Evolutionary conservation across 2,797 vertebrate genomes (phyloP).

Genomic region (Gymnoscopelus microlampas): DNA sequence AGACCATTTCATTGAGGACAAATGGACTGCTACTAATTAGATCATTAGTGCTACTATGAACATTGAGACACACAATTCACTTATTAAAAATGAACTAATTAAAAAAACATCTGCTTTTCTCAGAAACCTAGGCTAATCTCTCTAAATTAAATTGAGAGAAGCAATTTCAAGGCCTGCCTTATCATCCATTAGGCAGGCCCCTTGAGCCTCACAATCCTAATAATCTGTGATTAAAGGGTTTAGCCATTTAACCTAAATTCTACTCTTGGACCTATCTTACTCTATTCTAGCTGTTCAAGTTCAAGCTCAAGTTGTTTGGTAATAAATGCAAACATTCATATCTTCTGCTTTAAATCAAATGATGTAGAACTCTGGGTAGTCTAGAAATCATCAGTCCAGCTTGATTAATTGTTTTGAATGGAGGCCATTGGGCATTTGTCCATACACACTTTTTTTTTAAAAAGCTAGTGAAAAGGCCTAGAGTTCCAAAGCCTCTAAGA

Average conservation of each 20-base stretch:
- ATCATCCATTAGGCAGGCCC: constrained; percentile 41
- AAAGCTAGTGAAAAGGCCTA: neutral
- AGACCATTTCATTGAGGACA: too few relatives aligned
- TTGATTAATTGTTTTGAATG: neutral
- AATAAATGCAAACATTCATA: constrained; percentile 21
- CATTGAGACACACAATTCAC: neutral
- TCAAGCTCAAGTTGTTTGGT: constrained; percentile 11
- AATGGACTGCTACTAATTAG: neutral
- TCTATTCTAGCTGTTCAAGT: constrained; percentile 9
- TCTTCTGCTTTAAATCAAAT: constrained; percentile 42
- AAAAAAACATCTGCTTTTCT: neutral
- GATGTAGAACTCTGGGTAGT: constrained; percentile 60
- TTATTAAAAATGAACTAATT: neutral
- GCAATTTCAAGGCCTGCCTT: too few relatives aligned
- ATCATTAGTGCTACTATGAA: neutral
- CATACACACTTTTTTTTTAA: constrained; percentile 46
- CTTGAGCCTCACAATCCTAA: constrained; percentile 54
- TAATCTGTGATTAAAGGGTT: constrained; percentile 74
- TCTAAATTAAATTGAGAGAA: too few relatives aligned
- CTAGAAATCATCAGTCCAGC: constrained; percentile 36
- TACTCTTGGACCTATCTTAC: constrained; percentile 32
- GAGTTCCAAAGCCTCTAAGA: constrained; percentile 13
- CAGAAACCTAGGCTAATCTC: neutral
- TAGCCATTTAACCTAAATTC: constrained; percentile 44
- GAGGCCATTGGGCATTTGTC: neutral